phyloP scores from a whole-genome alignment of 2,113 vertebrate genomes.

The Sylvilagus bachmani region DNA sequence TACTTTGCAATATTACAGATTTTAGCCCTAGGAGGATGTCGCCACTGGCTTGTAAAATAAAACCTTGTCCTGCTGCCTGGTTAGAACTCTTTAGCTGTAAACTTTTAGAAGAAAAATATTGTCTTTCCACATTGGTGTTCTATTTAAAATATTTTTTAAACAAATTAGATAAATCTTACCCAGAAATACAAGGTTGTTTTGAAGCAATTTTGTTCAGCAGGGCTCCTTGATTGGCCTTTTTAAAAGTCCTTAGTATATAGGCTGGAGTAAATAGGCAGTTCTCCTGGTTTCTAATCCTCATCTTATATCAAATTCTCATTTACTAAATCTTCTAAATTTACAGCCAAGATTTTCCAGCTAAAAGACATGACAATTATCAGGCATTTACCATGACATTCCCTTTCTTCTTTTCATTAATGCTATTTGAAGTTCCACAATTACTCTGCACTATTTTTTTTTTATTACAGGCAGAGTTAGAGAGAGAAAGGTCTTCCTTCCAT shows the following conservation, averaged over 20 bases:
- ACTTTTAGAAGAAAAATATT: slow-evolving; percentile 11
- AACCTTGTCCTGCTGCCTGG: not conserved
- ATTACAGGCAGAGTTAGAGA: too few species aligned
- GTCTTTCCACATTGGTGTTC: not conserved
- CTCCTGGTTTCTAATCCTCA: not conserved
- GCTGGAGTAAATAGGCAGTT: not conserved
- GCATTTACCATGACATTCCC: not conserved
- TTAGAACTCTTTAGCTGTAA: slow-evolving; percentile 9
- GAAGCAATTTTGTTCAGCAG: slow-evolving; percentile 24
- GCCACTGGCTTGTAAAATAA: slow-evolving; percentile 4
- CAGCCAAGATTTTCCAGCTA: not conserved
- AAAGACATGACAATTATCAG: not conserved
- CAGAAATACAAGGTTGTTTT: not conserved
- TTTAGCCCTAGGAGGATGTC: not conserved
- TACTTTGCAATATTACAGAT: not conserved
- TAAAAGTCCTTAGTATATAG: not conserved
- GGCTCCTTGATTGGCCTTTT: not conserved
- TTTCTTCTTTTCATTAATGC: not conserved
- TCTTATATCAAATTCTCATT: not conserved
- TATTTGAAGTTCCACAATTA: not conserved
- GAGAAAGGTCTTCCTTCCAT: too few species aligned
- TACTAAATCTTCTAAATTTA: not conserved
- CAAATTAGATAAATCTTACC: not conserved
- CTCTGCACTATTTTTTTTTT: too few species aligned
- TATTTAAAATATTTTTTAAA: slow-evolving; percentile 25